Evolutionary conservation across 2,113 vertebrate species (phyloP), one percentile per base, ranked within the genome.

Genomic region (Turdus rufiventris): DNA sequence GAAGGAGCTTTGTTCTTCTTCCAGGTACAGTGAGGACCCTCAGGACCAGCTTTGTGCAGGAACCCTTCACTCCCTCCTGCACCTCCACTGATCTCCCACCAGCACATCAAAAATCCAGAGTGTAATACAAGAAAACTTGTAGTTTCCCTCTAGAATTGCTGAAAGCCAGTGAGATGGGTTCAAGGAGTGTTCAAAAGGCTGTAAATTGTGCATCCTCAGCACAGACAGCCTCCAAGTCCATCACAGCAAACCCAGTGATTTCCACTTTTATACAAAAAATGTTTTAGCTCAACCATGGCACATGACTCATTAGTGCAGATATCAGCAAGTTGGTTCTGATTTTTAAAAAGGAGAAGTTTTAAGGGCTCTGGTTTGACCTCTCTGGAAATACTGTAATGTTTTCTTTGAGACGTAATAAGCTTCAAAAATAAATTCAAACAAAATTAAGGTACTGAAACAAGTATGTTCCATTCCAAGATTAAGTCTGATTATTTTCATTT

Each of bases 401-500:
- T 86, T 43, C 60, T 67, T 76, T 92, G 76, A 66, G 86, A 77
- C 2, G 1, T n/a, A 53, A 24, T 54, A 73, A 36, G 47, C n/a
- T 77, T 58, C 7, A 66, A 72, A 91, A 95, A 47, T 43, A 77
- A 87, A 90, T 29, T 40, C 51, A 68, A 93, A 83, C 31, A 60
- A 88, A 92, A 67, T 23, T 36, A 63, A 78, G 61, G 61, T 38
- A 63, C 42, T 83, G 75, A 85, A 88, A 83, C 26, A 82, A 90
- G 33, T 3, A 58, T 4, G 31, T 66, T 91, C 60, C 2, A 0
- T 73, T 58, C 68, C 67, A 56, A 62, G 61, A 85, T 56, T 48
- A 77, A 80, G 83, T 34, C 60, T 36, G 67, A 67, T 92, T 90
- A 88, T 83, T 92, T 88, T 90, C 26, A 90, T 14, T 73, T 57